phyloP scores from a whole-genome alignment of 2,888 invertebrate species.

The Biston betularia region DNA sequence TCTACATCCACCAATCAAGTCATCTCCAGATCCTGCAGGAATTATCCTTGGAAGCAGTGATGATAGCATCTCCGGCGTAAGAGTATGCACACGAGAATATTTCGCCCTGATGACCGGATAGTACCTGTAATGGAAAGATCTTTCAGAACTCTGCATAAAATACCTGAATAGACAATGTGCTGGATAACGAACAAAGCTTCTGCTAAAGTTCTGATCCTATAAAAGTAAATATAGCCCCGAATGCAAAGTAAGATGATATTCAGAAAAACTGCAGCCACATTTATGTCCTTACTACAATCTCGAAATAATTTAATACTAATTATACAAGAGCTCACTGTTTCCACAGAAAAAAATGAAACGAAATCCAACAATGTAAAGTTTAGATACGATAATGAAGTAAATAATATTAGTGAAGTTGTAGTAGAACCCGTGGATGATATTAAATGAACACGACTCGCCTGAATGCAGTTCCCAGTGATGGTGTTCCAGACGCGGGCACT shows the following conservation, averaged over 20 bases:
- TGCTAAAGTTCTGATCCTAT: not conserved
- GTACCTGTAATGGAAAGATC: slow-evolving; percentile 80
- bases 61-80: slow-evolving; percentile 91
- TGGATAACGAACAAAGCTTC: not conserved
- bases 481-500: slow-evolving; percentile 91
- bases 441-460: slow-evolving; percentile 67
- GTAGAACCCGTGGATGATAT: not conserved
- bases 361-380: too few species aligned
- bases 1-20: slow-evolving; percentile 88
- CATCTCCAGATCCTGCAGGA: slow-evolving; percentile 93
- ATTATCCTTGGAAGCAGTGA: slow-evolving; percentile 94
- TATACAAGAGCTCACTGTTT: too few species aligned
- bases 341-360: too few species aligned
- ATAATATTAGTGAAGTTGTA: not conserved
- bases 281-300: too few species aligned
- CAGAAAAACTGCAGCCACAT: too few species aligned
- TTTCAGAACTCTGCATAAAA: not conserved
- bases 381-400: too few species aligned
- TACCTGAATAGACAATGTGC: too few species aligned
- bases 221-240: too few species aligned
- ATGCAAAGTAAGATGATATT: too few species aligned
- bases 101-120: slow-evolving; percentile 92
- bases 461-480: slow-evolving; percentile 88
- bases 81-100: slow-evolving; percentile 94
- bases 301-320: too few species aligned